phyloP scores from a whole-genome alignment of 1,140 invertebrate genomes.

The Hycleus phaleratus region DNA sequence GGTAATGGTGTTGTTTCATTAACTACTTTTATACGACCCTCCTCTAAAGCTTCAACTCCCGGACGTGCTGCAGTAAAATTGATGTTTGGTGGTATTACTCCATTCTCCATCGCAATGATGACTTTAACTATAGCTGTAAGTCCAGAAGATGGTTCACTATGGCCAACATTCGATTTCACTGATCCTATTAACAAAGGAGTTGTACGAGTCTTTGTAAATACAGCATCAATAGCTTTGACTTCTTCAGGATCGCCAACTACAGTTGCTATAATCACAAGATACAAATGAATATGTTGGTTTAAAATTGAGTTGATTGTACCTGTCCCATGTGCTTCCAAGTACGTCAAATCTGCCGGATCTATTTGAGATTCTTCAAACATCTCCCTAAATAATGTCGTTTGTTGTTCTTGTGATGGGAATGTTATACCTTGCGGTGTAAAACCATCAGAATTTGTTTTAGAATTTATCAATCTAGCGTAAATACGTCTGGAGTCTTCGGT shows the following conservation, averaged over 20 bases:
- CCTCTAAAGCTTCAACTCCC: constrained; percentile 61
- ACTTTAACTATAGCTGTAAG: constrained; percentile 79
- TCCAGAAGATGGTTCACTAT: constrained; percentile 85
- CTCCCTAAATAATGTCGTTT: constrained; percentile 69
- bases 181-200: constrained; percentile 77
- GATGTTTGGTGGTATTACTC: constrained; percentile 70
- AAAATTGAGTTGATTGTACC: constrained; percentile 34
- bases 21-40: constrained; percentile 53
- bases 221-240: constrained; percentile 71
- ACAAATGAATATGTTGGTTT: too few relatives aligned
- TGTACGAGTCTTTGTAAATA: constrained; percentile 63
- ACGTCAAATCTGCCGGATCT: constrained; percentile 61
- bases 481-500: constrained; percentile 66
- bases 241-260: constrained; percentile 82
- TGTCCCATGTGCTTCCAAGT: constrained; percentile 89
- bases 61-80: constrained; percentile 65
- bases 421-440: constrained; percentile 73
- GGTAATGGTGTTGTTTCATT: constrained; percentile 56
- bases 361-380: constrained; percentile 82
- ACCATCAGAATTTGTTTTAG: constrained; percentile 77
- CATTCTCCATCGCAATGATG: constrained; percentile 63
- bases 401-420: constrained; percentile 78
- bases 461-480: constrained; percentile 52
- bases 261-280: constrained; percentile 38
- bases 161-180: constrained; percentile 90